Evolutionary conservation across 2,113 vertebrate genomes (phyloP), one percentile per base, ranked within the genome.

Genomic region (Toxostoma redivivum): DNA sequence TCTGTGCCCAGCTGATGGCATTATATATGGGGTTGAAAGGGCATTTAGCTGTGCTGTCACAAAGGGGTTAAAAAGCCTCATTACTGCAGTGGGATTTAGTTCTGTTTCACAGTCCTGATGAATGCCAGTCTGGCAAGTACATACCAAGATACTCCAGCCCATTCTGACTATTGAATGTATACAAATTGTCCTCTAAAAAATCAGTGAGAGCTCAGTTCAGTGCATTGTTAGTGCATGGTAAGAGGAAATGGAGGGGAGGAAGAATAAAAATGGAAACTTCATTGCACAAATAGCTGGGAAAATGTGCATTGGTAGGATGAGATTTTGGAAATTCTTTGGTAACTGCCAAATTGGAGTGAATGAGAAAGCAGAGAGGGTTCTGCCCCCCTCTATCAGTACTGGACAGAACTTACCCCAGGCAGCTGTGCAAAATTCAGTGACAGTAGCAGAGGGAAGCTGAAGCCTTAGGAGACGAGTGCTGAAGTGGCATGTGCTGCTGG

Each of bases 241-340:
- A 94, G 92, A 93, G 94, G 93, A 94, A 94, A 78, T 1, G 72
- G 92, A 96, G 92, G 90, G 90, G 93, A 92, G 94, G 86, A 92
- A 93, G 82, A 96, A 95, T 92, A 88, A 96, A 96, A 95, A 86
- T 61, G 53, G 93, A 95, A 96, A 83, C 57, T 94, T 88, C 79
- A 64, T 83, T 74, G 86, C 54, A 57, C 67, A 88, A 88, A 74
- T 93, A 86, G 60, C 80, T 94, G 72, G 47, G 56, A 74, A 94
- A 96, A 88, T 88, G 44, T 25, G 50, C 72, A 62, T 47, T 77
- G 67, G 38, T 90, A 83, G 33, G 76, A 70, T 30, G 56, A 80
- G 74, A 56, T 82, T 92, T 66, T 93, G 79, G 51, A 86, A 95
- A 66, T 86, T 67, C 60, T 93, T 88, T 83, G 85, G 37, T 47